Conservation (phyloP, 2,797 vertebrate genomes). For the Dicrostonyx torquatus region DNA sequence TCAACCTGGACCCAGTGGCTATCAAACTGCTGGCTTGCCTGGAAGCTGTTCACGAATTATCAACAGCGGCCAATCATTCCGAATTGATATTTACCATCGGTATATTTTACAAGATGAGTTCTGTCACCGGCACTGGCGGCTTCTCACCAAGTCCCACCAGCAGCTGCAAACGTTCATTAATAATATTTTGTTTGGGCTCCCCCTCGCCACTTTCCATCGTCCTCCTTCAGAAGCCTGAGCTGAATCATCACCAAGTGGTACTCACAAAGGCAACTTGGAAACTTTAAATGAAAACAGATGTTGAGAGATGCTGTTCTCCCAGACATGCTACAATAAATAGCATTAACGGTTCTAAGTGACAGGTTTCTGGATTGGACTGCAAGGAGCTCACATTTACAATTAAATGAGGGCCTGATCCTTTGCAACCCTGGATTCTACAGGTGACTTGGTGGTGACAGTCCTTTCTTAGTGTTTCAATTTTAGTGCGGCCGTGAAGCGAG, state of each 20-base stretch:
- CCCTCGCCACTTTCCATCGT: slow-evolving; percentile 85
- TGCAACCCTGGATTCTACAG: slow-evolving; percentile 37
- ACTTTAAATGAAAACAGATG: slow-evolving; percentile 80
- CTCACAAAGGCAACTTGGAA: slow-evolving; percentile 52
- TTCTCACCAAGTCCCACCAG: slow-evolving; percentile 88
- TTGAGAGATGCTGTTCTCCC: slow-evolving; percentile 72
- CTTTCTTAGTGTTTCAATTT: slow-evolving; percentile 58
- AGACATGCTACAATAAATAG: slow-evolving; percentile 61
- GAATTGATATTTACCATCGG: slow-evolving; percentile 80
- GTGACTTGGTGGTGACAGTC: slow-evolving; percentile 37
- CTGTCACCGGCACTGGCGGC: slow-evolving; percentile 86
- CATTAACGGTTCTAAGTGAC: slow-evolving; percentile 66
- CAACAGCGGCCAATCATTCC: slow-evolving; percentile 76
- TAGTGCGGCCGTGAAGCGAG: slow-evolving; percentile 10
- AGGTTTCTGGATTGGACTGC: slow-evolving; percentile 24
- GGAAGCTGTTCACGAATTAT: slow-evolving; percentile 79
- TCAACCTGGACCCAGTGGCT: slow-evolving; percentile 64
- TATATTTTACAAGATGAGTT: slow-evolving; percentile 78
- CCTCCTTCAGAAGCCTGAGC: slow-evolving; percentile 84
- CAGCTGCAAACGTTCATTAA: slow-evolving; percentile 93
- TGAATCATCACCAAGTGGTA: not conserved
- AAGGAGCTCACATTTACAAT: slow-evolving; percentile 31
- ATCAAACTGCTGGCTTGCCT: slow-evolving; percentile 64
- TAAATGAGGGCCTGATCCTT: slow-evolving; percentile 54
- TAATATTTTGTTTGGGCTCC: slow-evolving; percentile 90